These are phyloP conservation scores for Temnothorax nylanderi DNA, from an alignment of 1,140 invertebrate genomes.

Conservation along the genomic window DNA sequence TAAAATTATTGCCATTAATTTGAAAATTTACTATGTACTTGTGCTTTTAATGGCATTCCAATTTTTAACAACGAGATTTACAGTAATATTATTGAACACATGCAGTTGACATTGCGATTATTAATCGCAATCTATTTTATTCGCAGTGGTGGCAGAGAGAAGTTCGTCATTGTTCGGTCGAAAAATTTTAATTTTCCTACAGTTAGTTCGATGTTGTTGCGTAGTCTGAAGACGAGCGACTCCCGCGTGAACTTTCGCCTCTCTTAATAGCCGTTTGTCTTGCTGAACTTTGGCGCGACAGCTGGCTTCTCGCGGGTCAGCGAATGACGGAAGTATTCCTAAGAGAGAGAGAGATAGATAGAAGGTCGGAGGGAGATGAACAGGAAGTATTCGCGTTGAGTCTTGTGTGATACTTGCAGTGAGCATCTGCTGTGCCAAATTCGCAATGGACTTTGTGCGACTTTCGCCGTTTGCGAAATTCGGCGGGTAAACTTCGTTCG, in stretches of 20 bases:
- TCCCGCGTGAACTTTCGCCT: slow-evolving; percentile 38
- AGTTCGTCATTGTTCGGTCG: slow-evolving; percentile 15
- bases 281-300: slow-evolving; percentile 55
- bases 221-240: slow-evolving; percentile 19
- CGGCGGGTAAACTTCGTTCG: slow-evolving; percentile 16
- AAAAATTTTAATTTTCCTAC: slow-evolving; percentile 31
- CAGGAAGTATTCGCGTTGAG: slow-evolving; percentile 27
- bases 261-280: slow-evolving; percentile 64
- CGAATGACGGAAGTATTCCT: slow-evolving; percentile 45
- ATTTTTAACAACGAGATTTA: not conserved
- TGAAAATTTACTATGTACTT: not conserved
- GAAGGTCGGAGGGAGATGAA: not conserved
- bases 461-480: slow-evolving; percentile 48
- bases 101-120: not conserved
- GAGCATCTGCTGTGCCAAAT: slow-evolving; percentile 45
- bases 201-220: slow-evolving; percentile 32
- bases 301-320: slow-evolving; percentile 60
- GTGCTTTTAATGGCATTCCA: not conserved
- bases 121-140: slow-evolving; percentile 15
- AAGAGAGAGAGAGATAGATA: not conserved
- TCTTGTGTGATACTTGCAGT: slow-evolving; percentile 25
- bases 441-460: slow-evolving; percentile 42
- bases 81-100: not conserved
- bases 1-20: not conserved
- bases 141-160: not conserved